Base-by-base conservation (phyloP, 2,888 invertebrate species). In the Lasioglossum villosulum region DNA sequence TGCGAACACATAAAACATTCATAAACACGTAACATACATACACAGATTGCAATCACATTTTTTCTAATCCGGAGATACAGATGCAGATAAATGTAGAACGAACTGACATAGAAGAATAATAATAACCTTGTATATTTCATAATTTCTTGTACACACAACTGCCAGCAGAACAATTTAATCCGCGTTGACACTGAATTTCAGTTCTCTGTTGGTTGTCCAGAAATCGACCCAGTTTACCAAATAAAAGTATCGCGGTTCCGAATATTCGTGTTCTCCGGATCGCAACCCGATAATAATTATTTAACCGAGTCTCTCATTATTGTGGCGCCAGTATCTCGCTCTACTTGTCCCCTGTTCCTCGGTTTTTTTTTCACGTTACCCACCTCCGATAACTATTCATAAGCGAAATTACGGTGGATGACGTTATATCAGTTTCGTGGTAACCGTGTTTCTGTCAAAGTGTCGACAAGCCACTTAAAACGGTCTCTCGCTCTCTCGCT, bases 381-480 rank as follows among this genome's bases (percentile, higher is more conserved):
- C 74, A 48, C 52, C 71, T 23, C 80, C 87, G 87, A 89, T 88
- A 82, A 90, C 75, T 90, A 90, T 90, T 88, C 90, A 88, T 90
- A 90, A 88, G 81, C 82, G 39, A 86, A 81, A 88, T 86, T 87
- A 81, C 86, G 70, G 30, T 80, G 88, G 74, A 84, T 74, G 83
- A 86, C 90, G 89, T 90, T 83, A 83, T 88, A 87, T 89, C 89
- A 83, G 89, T 86, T 86, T 89, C 89, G 84, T 86, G 86, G 89
- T 86, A 86, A 82, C 83, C 83, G 89, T 86, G 90, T 89, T 90
- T 90, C 90, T 88, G 88, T 89, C 90, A 90, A 80, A 90, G 89
- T 89, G 89, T 89, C 90, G 90, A 90, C 90, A 87, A 87, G 89
- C 83, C 87, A 80, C 75, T 89, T 90, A 86, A 90, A 87, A 84